Base-by-base conservation (phyloP, 2,113 vertebrate genomes). In the Porphyrio hochstetteri region DNA sequence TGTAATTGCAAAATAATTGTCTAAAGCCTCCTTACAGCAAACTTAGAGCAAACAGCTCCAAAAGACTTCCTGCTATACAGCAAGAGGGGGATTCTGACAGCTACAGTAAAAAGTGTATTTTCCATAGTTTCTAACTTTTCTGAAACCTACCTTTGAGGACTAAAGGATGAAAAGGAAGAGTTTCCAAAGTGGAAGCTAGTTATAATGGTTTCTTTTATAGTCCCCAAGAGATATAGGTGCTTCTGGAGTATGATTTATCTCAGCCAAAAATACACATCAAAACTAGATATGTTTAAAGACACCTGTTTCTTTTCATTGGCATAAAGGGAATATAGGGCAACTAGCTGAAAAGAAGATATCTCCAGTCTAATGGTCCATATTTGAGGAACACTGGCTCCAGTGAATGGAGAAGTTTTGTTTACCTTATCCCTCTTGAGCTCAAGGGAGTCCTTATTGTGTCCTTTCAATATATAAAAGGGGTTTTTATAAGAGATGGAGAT, bases 201-300 rank as follows among this genome's bases (percentile, higher is more conserved):
- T 88, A 79, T 71, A 92, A 79, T 50, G 38, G 23, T 68, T 93
- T 88, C 27, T 78, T 24, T 78, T 82, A 67, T 6, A 74, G 40
- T 27, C 8, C 17, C 23, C 27, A 44, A 64, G 48, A 69, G 17
- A 48, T 76, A 53, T 3, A 76, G 63, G 12, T 5, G 24, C 13
- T 36, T 86, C 55, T 80, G 61, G 64, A 44, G 40, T n/a, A 60
- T 10, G 44, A 83, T 82, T 93, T 79, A 75, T 88, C 65, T 75
- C 61, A 82, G 61, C 16, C 53, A 92, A 93, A 95, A 95, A 90
- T 79, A 50, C 40, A 63, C 52, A 85, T 88, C 42, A 92, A 85
- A 93, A 84, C 28, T 67, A 79, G 16, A 5, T 59, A 16, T 52
- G 25, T 72, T 93, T 87, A 87, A 92, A 90, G 65, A 55, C 17